Conservation (phyloP, 2,888 invertebrate genomes). For the Onchidella celtica region DNA sequence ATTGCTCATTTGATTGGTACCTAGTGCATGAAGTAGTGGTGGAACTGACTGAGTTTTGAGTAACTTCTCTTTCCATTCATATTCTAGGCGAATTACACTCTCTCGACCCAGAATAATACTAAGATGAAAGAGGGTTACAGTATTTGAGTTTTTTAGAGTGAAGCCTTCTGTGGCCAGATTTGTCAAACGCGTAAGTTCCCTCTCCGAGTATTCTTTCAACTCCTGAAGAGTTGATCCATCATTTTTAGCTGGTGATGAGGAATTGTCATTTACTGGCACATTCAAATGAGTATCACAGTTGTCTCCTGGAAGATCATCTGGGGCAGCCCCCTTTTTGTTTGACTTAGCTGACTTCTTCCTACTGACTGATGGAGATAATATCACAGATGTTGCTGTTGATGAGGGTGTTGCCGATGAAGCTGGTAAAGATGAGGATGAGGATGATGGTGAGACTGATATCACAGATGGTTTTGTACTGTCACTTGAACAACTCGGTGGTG, state of each 20-base stretch:
- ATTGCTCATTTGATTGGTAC: slow-evolving; percentile 66
- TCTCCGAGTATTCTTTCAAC: slow-evolving; percentile 41
- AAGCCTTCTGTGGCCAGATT: slow-evolving; percentile 84
- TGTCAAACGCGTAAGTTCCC: slow-evolving; percentile 46
- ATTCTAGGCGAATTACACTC: slow-evolving; percentile 79
- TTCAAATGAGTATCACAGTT: slow-evolving; percentile 17
- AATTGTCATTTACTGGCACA: slow-evolving; percentile 9
- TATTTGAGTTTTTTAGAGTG: slow-evolving; percentile 88
- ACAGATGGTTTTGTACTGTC: slow-evolving; percentile 14
- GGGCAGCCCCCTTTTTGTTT: background rate
- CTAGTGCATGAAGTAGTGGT: slow-evolving; percentile 54
- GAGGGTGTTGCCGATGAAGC: slow-evolving; percentile 21
- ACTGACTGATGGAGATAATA: slow-evolving; percentile 27
- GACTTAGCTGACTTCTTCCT: slow-evolving; percentile 25
- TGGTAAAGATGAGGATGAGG: slow-evolving; percentile 29
- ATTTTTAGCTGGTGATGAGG: slow-evolving; percentile 35
- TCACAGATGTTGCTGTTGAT: background rate
- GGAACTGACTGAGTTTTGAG: slow-evolving; percentile 12
- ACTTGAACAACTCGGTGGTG: slow-evolving; percentile 21
- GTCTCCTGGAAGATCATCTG: slow-evolving; percentile 3
- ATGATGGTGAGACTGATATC: slow-evolving; percentile 11
- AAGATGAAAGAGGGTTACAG: slow-evolving; percentile 92
- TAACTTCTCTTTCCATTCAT: slow-evolving; percentile 78
- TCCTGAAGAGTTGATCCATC: slow-evolving; percentile 29
- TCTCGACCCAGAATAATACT: slow-evolving; percentile 87